Conservation (phyloP, 2,888 invertebrate genomes). For the Andrena hattorfiana region DNA sequence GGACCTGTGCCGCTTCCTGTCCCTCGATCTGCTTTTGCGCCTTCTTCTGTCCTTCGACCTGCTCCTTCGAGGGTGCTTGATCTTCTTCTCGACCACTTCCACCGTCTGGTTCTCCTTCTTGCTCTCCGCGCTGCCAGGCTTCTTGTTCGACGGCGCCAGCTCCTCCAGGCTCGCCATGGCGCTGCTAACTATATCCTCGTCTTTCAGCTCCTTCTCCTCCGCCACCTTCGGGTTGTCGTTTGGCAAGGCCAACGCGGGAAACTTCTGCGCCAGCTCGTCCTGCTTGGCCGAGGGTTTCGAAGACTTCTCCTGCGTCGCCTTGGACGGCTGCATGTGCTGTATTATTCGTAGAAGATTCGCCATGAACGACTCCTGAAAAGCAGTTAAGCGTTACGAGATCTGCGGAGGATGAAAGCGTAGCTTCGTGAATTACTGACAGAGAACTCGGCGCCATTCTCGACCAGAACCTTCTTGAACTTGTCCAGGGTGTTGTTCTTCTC, state of each 20-base stretch:
- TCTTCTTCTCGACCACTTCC: constrained; percentile 70
- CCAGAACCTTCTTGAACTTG: constrained; percentile 93
- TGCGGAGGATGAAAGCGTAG: not conserved
- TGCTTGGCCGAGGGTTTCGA: constrained; percentile 78
- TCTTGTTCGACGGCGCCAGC: constrained; percentile 89
- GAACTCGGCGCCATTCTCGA: constrained; percentile 98
- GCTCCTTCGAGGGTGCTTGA: constrained; percentile 73
- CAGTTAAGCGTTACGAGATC: not conserved
- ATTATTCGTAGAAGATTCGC: constrained; percentile 97
- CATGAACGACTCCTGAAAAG: constrained; percentile 93
- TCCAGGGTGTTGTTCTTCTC: constrained; percentile 95
- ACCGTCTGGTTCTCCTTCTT: constrained; percentile 75
- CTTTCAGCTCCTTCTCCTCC: constrained; percentile 71
- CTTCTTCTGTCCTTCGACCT: constrained; percentile 72
- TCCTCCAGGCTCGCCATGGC: constrained; percentile 95
- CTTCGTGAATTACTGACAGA: constrained; percentile 86
- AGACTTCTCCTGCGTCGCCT: constrained; percentile 70
- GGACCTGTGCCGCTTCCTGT: constrained; percentile 64
- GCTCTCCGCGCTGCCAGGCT: constrained; percentile 61
- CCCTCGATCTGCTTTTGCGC: constrained; percentile 52
- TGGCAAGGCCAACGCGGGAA: constrained; percentile 93
- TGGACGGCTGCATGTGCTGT: constrained; percentile 94
- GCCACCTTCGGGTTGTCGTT: constrained; percentile 87
- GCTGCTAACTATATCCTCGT: constrained; percentile 89
- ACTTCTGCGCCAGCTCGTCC: constrained; percentile 89